These are phyloP conservation scores for Riptortus pedestris DNA, from an alignment of 1,140 invertebrate genomes.

Conservation along the genomic window DNA sequence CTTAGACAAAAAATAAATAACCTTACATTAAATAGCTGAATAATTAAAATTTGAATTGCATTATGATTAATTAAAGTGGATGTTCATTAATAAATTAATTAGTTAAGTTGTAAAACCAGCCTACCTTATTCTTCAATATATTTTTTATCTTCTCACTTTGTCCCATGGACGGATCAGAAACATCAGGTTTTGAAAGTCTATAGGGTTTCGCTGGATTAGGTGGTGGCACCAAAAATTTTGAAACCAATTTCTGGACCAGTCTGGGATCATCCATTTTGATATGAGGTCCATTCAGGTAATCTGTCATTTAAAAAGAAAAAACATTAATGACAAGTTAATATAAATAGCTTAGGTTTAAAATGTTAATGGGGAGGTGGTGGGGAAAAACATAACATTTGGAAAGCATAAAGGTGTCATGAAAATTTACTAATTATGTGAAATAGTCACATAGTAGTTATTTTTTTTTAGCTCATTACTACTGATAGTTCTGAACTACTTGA, in stretches of 20 bases:
- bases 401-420: neutral
- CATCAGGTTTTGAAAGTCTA: slow-evolving; percentile 32
- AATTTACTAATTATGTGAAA: neutral
- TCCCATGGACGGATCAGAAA: slow-evolving; percentile 41
- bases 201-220: slow-evolving; percentile 29
- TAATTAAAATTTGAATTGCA: no score
- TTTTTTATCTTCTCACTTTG: slow-evolving; percentile 36
- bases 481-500: neutral
- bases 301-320: slow-evolving; percentile 2
- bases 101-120: no score
- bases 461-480: neutral
- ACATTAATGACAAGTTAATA: neutral
- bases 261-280: slow-evolving; percentile 31
- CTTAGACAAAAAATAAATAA: no score
- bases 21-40: no score
- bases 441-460: neutral
- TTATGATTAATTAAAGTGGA: no score
- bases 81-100: no score
- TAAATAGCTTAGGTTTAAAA: neutral
- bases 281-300: slow-evolving; percentile 23
- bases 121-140: slow-evolving; percentile 37
- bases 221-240: slow-evolving; percentile 33
- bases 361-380: neutral
- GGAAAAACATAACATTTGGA: neutral
- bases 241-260: slow-evolving; percentile 30